Percentiles rank a stretch among this genome's conserved stretches.
Conservation (phyloP, 1,140 invertebrate genomes). For the Thaumatotibia leucotreta region DNA sequence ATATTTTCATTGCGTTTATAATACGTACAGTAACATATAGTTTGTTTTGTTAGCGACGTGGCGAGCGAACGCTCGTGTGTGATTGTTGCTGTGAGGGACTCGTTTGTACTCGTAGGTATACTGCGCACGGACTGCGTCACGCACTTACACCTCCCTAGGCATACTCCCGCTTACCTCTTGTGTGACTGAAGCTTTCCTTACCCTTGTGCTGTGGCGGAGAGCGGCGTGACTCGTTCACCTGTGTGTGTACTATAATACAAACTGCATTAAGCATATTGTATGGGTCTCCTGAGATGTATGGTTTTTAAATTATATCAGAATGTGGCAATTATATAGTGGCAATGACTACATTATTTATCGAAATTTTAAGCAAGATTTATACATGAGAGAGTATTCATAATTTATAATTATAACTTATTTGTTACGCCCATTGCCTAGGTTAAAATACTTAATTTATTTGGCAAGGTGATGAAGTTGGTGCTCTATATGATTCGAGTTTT, state of each 20-base stretch:
- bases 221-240: neutral
- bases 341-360: neutral
- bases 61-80: neutral
- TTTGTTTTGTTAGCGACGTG: neutral
- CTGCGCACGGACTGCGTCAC: neutral
- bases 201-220: neutral
- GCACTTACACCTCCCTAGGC: neutral
- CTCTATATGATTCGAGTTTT: conserved; percentile 1
- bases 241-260: neutral
- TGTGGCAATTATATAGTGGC: conserved; percentile 2
- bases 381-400: neutral
- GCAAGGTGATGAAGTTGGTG: conserved; percentile 15
- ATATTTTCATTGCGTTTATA: neutral
- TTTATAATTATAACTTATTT: neutral
- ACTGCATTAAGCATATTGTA: neutral
- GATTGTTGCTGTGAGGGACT: neutral
- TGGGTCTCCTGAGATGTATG: neutral
- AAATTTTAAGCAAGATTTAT: neutral
- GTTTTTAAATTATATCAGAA: neutral
- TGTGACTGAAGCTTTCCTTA: neutral
- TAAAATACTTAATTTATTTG: conserved; percentile 19
- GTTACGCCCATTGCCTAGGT: neutral
- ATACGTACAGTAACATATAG: neutral
- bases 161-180: neutral
- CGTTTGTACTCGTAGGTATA: neutral